These are phyloP conservation scores for Apodemia zela DNA, from an alignment of 2,888 invertebrate genomes.

Conservation along the genomic window DNA sequence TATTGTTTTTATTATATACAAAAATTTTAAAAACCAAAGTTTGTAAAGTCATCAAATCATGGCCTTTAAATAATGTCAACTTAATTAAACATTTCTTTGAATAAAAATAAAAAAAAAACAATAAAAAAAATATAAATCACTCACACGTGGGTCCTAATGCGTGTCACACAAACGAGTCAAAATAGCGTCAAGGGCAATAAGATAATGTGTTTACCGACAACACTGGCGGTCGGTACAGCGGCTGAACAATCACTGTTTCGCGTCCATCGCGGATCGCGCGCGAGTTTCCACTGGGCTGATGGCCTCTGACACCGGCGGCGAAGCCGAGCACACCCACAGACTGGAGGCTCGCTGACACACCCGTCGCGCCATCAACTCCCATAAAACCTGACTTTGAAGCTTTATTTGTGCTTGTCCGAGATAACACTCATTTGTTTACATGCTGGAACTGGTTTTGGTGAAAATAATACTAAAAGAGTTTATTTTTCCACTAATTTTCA, in stretches of 20 bases:
- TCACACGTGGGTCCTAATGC: conserved; percentile 45
- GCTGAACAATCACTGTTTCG: conserved; percentile 23
- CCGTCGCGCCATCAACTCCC: background rate
- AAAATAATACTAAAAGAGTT: too few species aligned
- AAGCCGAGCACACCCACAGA: too few species aligned
- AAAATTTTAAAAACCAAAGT: too few species aligned
- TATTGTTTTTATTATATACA: too few species aligned
- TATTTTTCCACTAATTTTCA: too few species aligned
- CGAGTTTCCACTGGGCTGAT: conserved; percentile 22
- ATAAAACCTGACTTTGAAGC: conserved; percentile 3
- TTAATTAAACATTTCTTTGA: background rate
- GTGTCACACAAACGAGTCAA: conserved; percentile 42
- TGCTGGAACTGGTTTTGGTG: background rate
- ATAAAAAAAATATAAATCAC: conserved; percentile 40
- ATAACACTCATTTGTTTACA: background rate
- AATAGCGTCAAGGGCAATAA: conserved; percentile 56
- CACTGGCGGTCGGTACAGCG: conserved; percentile 30
- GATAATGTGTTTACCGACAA: conserved; percentile 37
- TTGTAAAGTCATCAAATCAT: too few species aligned
- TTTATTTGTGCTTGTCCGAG: background rate
- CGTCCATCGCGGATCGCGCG: conserved; percentile 22
- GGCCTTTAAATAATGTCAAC: background rate
- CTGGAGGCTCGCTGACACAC: conserved; percentile 13
- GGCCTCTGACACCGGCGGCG: conserved; percentile 24
- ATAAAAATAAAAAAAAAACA: background rate